Conservation (phyloP, 2,797 vertebrate species). For the Sylvia borin region DNA sequence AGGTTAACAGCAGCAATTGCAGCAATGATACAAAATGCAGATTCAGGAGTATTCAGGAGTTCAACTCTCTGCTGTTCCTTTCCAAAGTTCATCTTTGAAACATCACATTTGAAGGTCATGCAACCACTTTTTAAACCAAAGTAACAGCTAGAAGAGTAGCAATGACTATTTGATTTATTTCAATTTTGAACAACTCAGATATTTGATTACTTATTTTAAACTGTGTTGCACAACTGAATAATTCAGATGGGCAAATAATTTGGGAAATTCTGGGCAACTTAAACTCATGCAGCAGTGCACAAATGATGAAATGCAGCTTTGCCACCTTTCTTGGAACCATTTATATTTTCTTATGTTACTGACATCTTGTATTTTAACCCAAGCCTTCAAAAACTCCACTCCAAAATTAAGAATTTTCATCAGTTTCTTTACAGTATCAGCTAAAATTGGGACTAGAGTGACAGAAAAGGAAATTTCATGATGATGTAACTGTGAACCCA, state of each 20-base stretch:
- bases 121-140: not conserved
- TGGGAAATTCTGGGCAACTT: not conserved
- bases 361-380: not conserved
- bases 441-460: not conserved
- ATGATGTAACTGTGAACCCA: not conserved
- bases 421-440: not conserved
- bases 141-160: not conserved
- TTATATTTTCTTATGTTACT: not conserved
- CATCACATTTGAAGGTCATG: not conserved
- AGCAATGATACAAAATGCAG: slow-evolving; percentile 29
- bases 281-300: not conserved
- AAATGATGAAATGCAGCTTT: not conserved
- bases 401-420: not conserved
- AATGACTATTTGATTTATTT: not conserved
- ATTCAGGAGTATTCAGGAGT: slow-evolving; percentile 31
- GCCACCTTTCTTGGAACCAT: not conserved
- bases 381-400: not conserved
- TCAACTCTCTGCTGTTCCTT: not conserved
- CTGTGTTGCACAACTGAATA: not conserved
- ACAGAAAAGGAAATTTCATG: not conserved
- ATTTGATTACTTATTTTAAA: not conserved
- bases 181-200: not conserved
- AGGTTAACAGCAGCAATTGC: slow-evolving; percentile 45
- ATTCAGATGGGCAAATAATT: not conserved
- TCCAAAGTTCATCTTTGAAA: not conserved